Percentiles rank a stretch among this genome's conserved stretches.
Evolutionary conservation across 2,113 vertebrate species (phyloP).

Genomic region (Petromus typicus): DNA sequence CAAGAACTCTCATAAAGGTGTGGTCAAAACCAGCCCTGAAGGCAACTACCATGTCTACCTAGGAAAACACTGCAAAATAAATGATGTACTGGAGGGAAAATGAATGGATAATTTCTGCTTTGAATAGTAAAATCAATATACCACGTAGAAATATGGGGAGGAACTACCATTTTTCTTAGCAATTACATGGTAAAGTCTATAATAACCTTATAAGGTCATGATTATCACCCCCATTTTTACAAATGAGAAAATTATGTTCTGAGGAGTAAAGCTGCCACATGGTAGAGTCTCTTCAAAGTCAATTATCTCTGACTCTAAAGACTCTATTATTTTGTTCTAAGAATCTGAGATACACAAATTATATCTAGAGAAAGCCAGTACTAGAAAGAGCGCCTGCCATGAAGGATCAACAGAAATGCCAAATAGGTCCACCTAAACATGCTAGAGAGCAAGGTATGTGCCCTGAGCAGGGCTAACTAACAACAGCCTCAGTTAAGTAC

Average conservation of each 20-base stretch:
- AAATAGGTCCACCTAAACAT: background rate
- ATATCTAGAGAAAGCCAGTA: constrained; percentile 6
- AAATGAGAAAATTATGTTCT: constrained; percentile 51
- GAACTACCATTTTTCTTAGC: constrained; percentile 38
- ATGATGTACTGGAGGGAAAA: background rate
- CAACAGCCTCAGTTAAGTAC: background rate
- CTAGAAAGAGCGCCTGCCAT: background rate
- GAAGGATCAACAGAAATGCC: background rate
- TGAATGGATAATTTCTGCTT: constrained; percentile 4
- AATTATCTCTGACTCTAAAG: constrained; percentile 38
- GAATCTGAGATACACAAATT: constrained; percentile 35
- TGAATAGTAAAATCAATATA: constrained; percentile 36
- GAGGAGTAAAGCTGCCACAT: constrained; percentile 23
- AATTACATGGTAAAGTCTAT: background rate
- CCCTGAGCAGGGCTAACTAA: background rate
- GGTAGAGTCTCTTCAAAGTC: constrained; percentile 22
- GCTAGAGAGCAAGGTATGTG: background rate
- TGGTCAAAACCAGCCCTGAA: background rate
- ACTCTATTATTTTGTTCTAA: constrained; percentile 30
- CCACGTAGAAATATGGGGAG: background rate
- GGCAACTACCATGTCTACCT: background rate
- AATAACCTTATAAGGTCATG: background rate
- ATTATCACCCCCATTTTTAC: constrained; percentile 40
- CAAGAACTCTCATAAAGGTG: constrained; percentile 4
- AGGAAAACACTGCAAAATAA: constrained; percentile 35